Base-by-base conservation (phyloP, 2,113 vertebrate genomes). In the Paradoxurus hermaphroditus region DNA sequence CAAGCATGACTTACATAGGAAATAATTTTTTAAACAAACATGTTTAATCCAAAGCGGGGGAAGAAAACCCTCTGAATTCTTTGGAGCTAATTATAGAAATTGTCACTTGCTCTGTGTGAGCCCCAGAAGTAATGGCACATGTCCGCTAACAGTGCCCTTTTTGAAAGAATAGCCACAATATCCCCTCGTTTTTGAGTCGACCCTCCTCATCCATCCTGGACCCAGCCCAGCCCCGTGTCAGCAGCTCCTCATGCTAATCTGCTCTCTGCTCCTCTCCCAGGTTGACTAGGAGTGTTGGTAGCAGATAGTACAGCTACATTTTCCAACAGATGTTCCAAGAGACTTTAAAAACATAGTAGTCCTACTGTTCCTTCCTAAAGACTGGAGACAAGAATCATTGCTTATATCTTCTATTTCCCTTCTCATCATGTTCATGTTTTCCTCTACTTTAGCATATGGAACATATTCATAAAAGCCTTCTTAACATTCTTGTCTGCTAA, bases 21-120 rank as follows among this genome's bases (percentile, higher is more conserved):
- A 97, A 97, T 95, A 67, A 93, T 75, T 44, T 83, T 93, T 96
- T 92, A 97, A 96, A 96, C 56, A 97, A 97, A 90, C 53, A 51
- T 12, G 31, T 72, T 85, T 49, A 63, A 1, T 46, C 65, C 84
- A 96, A 97, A 97, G 77, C 91, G 86, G 91, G 56, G 41, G 25
- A 1, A 8, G 14, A 41, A 90, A 51, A 90, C 13, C 5, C 65
- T 96, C 84, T 62, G 68, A 83, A 85, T 96, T 75, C 92, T 93
- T 97, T 75, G 46, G 65, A 95, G 83, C 78, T 94, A 72, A 81
- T 88, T 62, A 67, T 15, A 91, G 68, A 92, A 85, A 92, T 3
- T 81, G 51, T 62, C 73, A 68, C 46, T 67, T 56, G 36, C 56
- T 7, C 27, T 68, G 2, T 36, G 51, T 86, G 5, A 73, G 41